Base-by-base conservation (phyloP, 2,888 invertebrate genomes). In the Ferrisia virgata region DNA sequence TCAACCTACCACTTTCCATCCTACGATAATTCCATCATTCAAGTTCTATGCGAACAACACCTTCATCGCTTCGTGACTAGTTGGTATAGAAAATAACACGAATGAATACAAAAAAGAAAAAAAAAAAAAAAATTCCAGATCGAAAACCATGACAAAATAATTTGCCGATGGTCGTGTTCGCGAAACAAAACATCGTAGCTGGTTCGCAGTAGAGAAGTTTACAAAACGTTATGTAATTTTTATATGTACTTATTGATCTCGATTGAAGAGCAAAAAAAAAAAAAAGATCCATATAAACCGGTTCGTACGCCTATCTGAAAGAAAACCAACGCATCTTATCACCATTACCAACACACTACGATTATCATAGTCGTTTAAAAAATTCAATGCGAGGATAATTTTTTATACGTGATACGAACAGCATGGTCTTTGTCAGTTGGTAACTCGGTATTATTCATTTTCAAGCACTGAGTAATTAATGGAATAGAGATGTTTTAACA, bases 401-500 rank as follows among this genome's bases (percentile, higher is more conserved):
- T n/a, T n/a, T n/a, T n/a, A n/a, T n/a, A n/a, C n/a, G n/a, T n/a
- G n/a, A n/a, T n/a, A n/a, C n/a, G n/a, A n/a, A 11, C 13, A 40
- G 1, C 9, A 8, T 40, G 40, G 11, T 25, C 53, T 11, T 64
- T 64, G 58, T 64, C n/a, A n/a, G n/a, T n/a, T n/a, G n/a, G n/a
- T n/a, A n/a, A 3, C 13, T 8, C 13, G 3, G 11, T 9, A 15
- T 43, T 43, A 13, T 43, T 15, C 13, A 8, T 15, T 15, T 5
- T 43, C 22, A 4, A n/a, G 36, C 36, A 36, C 3, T 6, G 8
- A 5, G n/a, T 22, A 72, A 72, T 72, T 72, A 72, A 72, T 33
- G 72, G 31, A 33, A 33, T 72, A 72, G n/a, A 72, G 72, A 72
- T 72, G 72, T 72, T 72, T 72, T 13, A 13, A 64, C 58, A 58